These are phyloP conservation scores for Dicaeum eximium DNA, from an alignment of 2,113 vertebrate genomes.

Conservation along the genomic window DNA sequence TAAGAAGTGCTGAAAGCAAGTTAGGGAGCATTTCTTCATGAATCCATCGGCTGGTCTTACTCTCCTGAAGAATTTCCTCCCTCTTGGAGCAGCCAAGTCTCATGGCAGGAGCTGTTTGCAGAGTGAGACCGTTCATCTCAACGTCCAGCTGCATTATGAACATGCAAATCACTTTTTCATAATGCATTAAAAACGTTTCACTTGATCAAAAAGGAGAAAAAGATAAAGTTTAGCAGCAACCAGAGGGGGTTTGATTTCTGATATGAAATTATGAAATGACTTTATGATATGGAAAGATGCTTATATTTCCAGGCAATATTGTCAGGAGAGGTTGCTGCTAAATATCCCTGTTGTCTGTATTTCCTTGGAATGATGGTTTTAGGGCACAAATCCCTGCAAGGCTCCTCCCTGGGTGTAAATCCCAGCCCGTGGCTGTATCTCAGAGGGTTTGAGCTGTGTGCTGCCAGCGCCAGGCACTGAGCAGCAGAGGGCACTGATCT, in stretches of 20 bases:
- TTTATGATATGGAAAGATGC: background rate
- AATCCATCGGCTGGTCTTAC: background rate
- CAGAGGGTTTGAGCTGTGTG: accelerated
- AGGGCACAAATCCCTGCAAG: background rate
- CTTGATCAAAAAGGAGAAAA: background rate
- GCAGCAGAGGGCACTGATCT: conserved; percentile 68
- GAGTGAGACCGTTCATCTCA: background rate
- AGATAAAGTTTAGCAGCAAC: background rate
- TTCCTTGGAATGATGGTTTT: background rate
- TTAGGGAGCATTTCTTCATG: background rate
- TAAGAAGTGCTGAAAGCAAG: background rate
- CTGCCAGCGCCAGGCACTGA: background rate
- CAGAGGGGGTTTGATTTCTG: background rate
- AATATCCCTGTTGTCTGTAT: background rate
- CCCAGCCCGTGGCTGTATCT: accelerated
- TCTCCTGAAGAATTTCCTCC: background rate
- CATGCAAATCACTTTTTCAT: background rate
- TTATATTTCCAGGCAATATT: background rate
- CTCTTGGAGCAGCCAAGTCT: background rate
- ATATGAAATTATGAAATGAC: background rate
- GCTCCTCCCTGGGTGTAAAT: background rate
- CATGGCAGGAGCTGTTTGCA: background rate
- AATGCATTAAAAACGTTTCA: accelerated
- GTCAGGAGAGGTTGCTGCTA: background rate
- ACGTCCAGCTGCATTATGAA: background rate